Base-by-base conservation (phyloP, 2,888 invertebrate species). In the Rhaphigaster nebulosa region DNA sequence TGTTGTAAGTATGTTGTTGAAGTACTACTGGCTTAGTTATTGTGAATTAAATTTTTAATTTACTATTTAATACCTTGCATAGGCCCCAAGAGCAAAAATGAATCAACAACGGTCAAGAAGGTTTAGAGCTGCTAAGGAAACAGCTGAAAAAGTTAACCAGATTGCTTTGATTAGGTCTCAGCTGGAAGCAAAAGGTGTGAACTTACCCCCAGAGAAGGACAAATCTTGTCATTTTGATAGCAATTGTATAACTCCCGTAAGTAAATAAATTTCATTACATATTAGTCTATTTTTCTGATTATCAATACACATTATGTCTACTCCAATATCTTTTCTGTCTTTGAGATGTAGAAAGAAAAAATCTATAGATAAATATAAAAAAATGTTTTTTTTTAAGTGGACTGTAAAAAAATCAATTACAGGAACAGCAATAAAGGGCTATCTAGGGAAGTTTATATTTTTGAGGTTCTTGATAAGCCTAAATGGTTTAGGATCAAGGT, bases 21-120 rank as follows among this genome's bases (percentile, higher is more conserved):
- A 41, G 54, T 89, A n/a, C 90, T 91, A 10, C 38, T 87, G 8
- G 41, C 70, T 26, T 23, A 89, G 92, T 90, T 90, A 80, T 76
- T 18, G 5, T 87, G 89, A 56, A 52, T 90, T 41, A 87, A 65
- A 23, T 91, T 87, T 87, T 84, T 84, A 56, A 91, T 88, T 90
- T 29, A 92, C 90, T 91, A 93, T n/a, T 91, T 96, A 95, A 80
- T 84, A 45, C 8, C 15, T 99, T 84, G 26, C 15, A 26, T 15
- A 84, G 84, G 84, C 99, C 3, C 99, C 99, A 0, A 95, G 99
- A 93, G 99, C 99, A 0, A 99, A 99, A 94, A 99, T 99, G 99
- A 99, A 99, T 94, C 99, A 99, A 93, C 99, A 99, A 93, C 95
- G 99, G 91, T 99, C 99, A 0, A 95, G 99, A 92, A 96, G 99